Percentiles rank a stretch among this genome's conserved stretches.
phyloP scores from a whole-genome alignment of 2,888 invertebrate genomes.

The Anarsia innoxiella region DNA sequence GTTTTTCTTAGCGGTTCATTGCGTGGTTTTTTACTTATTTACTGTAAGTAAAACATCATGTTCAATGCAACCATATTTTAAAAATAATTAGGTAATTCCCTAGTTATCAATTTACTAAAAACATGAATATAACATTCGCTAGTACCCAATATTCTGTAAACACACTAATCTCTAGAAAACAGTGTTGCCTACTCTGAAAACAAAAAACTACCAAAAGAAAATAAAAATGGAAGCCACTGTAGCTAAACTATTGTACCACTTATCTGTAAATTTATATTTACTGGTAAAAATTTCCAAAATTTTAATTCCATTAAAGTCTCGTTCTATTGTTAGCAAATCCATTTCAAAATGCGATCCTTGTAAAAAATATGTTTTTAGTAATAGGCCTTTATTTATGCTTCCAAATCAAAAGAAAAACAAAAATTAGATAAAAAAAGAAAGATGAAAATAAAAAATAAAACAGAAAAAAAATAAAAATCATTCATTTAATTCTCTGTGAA shows the following conservation, averaged over 20 bases:
- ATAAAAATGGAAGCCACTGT: slow-evolving; percentile 13
- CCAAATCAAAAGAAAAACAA: slow-evolving; percentile 12
- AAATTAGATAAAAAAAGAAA: slow-evolving; percentile 23
- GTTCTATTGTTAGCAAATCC: slow-evolving; percentile 51
- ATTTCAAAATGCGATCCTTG: slow-evolving; percentile 17
- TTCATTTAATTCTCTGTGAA: slow-evolving; percentile 68
- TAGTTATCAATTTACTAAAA: slow-evolving; percentile 25
- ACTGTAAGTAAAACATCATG: too few relatives aligned
- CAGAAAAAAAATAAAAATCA: slow-evolving; percentile 53
- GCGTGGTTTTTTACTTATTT: too few relatives aligned
- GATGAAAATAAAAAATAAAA: slow-evolving; percentile 36
- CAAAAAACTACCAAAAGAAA: slow-evolving; percentile 13
- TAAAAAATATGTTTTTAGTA: neutral
- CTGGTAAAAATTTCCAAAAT: slow-evolving; percentile 29
- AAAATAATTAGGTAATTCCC: too few relatives aligned
- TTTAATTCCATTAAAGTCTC: slow-evolving; percentile 39
- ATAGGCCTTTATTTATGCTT: slow-evolving; percentile 5
- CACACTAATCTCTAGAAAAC: slow-evolving; percentile 18
- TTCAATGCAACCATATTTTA: too few relatives aligned
- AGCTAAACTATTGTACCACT: slow-evolving; percentile 13
- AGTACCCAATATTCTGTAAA: slow-evolving; percentile 40
- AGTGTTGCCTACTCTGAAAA: slow-evolving; percentile 14
- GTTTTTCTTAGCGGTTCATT: too few relatives aligned
- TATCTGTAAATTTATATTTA: slow-evolving; percentile 10
- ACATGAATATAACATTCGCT: slow-evolving; percentile 34